Conservation (phyloP, 2,797 vertebrate genomes). For the Enteromius trimaculatus region DNA sequence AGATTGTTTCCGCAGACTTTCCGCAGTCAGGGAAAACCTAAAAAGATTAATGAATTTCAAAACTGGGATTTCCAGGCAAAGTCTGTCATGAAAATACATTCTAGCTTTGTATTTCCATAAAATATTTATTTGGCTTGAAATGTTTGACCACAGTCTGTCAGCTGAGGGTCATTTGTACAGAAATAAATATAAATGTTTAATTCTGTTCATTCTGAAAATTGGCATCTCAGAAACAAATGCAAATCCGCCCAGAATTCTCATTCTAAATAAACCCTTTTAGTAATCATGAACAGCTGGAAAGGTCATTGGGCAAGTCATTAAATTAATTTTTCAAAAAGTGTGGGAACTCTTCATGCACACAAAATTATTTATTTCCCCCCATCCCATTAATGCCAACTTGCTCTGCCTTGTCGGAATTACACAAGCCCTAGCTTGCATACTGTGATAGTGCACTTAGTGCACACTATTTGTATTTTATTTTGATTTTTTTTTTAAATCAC, state of each 20-base stretch:
- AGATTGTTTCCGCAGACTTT: background rate
- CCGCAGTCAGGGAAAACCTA: background rate
- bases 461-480: too few relatives aligned
- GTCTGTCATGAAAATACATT: background rate
- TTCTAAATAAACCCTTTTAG: slow-evolving; percentile 6
- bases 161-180: background rate
- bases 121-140: background rate
- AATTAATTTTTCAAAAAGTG: background rate
- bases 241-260: background rate
- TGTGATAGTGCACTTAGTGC: background rate
- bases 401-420: too few relatives aligned
- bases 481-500: background rate
- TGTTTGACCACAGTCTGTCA: background rate
- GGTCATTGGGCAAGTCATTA: background rate
- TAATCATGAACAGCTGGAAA: background rate
- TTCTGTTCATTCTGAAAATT: background rate
- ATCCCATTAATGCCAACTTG: background rate
- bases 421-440: background rate
- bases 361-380: background rate
- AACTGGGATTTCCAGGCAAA: background rate
- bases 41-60: background rate
- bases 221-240: background rate
- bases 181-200: slow-evolving; percentile 11
- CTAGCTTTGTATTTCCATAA: too few relatives aligned
- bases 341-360: background rate